Base-by-base conservation (phyloP, 2,797 vertebrate genomes). In the Anas flavirostris region DNA sequence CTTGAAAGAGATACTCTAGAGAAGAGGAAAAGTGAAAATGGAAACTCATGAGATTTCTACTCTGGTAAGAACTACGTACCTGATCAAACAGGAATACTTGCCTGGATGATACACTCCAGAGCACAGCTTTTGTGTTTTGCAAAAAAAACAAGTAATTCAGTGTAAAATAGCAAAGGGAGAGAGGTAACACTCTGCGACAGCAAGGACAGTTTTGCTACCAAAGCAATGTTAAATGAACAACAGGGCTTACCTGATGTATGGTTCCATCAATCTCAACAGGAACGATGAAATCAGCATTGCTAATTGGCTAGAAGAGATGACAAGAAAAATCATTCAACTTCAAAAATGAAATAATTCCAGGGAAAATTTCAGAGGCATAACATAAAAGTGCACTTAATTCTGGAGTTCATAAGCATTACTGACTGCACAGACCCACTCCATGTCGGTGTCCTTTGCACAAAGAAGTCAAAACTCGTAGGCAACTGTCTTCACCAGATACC, bases 191-290 rank as follows among this genome's bases (percentile, higher is more conserved):
- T 17, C 11, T 31, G 60, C 29, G 73, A 76, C 31, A 22, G 25
- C 2, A 9, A 78, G 72, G 56, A 62, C 21, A 55, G 16, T 31
- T 37, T 16, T 31, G 29, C 19, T 16, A 26, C 16, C 7, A 62
- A 35, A 56, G 55, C 12, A 63, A 75, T 0, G 16, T 7, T 26
- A 26, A 53, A 48, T 67, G 68, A 39, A 46, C n/a, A 59, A 0
- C 62, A 63, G 37, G 44, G 58, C 97, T 97, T 91, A 99, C 99
- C 99, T 99, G 99, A 98, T 99, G 99, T 98, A 99, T 98, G 55
- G 99, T 99, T 96, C 99, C 99, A 98, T 99, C 99, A 74, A 99
- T 99, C 97, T 99, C 99, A 97, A 99, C 99, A 5, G 99, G 99
- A 97, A 99, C 99, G 63, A 99, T 99, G 97, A 99, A 99, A 97